These are phyloP conservation scores for Papilio protenor DNA, from an alignment of 2,888 invertebrate species.

Conservation along the genomic window DNA sequence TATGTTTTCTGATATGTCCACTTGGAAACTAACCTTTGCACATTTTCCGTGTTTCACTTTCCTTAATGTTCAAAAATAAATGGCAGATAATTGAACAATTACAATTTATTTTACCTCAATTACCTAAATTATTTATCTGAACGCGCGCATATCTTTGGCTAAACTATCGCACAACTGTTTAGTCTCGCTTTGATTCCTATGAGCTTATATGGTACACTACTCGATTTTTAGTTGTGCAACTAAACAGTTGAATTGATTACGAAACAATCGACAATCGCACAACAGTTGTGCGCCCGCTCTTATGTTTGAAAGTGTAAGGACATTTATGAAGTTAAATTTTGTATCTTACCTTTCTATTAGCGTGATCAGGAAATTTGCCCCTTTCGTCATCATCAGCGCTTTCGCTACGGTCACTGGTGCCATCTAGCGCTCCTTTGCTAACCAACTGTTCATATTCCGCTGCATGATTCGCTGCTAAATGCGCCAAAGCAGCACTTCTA, in stretches of 20 bases:
- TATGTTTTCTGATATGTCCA: background rate
- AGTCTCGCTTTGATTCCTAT: no score
- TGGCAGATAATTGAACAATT: background rate
- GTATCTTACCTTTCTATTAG: conserved; percentile 90
- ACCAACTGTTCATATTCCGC: conserved; percentile 92
- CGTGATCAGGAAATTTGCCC: conserved; percentile 93
- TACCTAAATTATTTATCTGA: background rate
- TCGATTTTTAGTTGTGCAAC: no score
- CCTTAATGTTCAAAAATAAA: background rate
- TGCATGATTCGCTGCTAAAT: conserved; percentile 90
- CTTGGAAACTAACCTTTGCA: background rate
- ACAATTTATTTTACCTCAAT: background rate
- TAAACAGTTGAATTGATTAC: no score
- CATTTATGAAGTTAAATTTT: background rate
- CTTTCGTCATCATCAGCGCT: conserved; percentile 87
- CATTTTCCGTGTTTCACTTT: background rate
- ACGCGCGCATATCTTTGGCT: background rate
- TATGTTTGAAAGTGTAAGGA: background rate
- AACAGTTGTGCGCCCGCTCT: no score
- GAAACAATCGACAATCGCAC: no score
- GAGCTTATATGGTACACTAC: no score
- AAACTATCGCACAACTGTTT: no score
- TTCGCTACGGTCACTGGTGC: conserved; percentile 86
- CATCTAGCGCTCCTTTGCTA: conserved; percentile 89
- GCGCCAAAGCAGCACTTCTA: conserved; percentile 91